phyloP scores from a whole-genome alignment of 2,888 invertebrate genomes.

The Aphodius granarius region DNA sequence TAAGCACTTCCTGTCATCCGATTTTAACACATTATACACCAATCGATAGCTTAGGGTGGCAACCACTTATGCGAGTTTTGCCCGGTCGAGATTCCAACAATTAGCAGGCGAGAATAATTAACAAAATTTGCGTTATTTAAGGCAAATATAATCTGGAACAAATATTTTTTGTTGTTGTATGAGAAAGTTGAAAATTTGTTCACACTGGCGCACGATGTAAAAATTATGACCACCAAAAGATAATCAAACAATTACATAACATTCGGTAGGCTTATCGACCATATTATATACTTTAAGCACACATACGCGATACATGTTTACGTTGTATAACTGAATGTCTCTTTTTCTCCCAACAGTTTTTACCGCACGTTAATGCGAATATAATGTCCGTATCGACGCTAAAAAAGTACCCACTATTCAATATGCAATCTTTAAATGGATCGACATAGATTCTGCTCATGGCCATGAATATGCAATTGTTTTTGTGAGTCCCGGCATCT shows the following conservation, averaged over 20 bases:
- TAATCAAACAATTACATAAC: neutral
- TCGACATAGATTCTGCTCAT: constrained; percentile 8
- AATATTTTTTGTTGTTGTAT: no score
- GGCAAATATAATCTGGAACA: no score
- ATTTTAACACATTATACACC: no score
- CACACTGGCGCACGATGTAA: no score
- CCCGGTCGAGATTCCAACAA: no score
- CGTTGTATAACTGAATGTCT: neutral
- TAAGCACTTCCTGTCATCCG: no score
- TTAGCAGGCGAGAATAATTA: no score
- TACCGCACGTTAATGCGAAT: neutral
- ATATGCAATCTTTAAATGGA: constrained; percentile 5
- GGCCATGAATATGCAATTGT: constrained; percentile 13
- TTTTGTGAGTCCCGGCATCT: neutral
- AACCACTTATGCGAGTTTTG: no score
- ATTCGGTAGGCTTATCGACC: neutral
- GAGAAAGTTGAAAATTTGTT: no score
- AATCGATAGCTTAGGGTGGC: no score
- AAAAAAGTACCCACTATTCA: neutral
- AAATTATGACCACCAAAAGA: neutral
- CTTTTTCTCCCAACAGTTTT: neutral
- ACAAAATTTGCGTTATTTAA: no score
- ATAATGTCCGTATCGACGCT: neutral
- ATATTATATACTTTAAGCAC: neutral
- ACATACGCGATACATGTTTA: neutral